Percentiles rank a stretch among this genome's conserved stretches.
These are phyloP conservation scores for Lasaia peninsularis DNA, from an alignment of 1,140 invertebrate species.

Conservation along the genomic window DNA sequence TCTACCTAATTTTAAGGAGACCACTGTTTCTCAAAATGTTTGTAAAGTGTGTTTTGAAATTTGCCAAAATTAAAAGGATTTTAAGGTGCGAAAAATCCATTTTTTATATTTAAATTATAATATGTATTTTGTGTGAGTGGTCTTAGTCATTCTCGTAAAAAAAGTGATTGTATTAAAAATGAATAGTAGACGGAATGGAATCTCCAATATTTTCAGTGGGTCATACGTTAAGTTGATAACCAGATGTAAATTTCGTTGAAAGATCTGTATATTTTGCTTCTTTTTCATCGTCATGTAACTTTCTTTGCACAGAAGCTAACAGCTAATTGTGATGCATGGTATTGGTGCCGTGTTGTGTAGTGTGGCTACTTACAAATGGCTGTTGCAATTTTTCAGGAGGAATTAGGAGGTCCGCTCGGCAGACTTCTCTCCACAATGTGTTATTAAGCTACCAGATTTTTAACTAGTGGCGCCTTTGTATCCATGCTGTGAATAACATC, in stretches of 20 bases:
- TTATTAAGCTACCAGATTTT: constrained; percentile 70
- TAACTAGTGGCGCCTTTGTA: constrained; percentile 42
- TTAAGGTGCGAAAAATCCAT: too few species aligned
- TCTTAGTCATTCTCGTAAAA: too few species aligned
- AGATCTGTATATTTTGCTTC: constrained; percentile 73
- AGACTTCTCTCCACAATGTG: constrained; percentile 77
- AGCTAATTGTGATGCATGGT: constrained; percentile 35
- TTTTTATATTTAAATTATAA: too few species aligned
- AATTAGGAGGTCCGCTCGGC: constrained; percentile 76
- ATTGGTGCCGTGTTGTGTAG: constrained; percentile 22
- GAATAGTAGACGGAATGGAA: not conserved
- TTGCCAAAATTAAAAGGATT: too few species aligned
- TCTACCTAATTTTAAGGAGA: too few species aligned
- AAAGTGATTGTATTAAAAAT: too few species aligned
- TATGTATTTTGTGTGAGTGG: too few species aligned
- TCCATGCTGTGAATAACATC: constrained; percentile 40
- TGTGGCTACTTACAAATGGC: constrained; percentile 54
- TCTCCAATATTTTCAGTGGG: constrained; percentile 27
- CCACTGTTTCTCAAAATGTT: too few species aligned
- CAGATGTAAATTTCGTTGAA: constrained; percentile 54
- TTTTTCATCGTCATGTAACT: constrained; percentile 51
- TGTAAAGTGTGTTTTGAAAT: too few species aligned
- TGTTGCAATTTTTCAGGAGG: constrained; percentile 73
- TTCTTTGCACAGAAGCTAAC: constrained; percentile 65
- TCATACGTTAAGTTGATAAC: constrained; percentile 33